These are phyloP conservation scores for Erpobdella octoculata DNA, from an alignment of 2,888 invertebrate genomes.

Conservation along the genomic window DNA sequence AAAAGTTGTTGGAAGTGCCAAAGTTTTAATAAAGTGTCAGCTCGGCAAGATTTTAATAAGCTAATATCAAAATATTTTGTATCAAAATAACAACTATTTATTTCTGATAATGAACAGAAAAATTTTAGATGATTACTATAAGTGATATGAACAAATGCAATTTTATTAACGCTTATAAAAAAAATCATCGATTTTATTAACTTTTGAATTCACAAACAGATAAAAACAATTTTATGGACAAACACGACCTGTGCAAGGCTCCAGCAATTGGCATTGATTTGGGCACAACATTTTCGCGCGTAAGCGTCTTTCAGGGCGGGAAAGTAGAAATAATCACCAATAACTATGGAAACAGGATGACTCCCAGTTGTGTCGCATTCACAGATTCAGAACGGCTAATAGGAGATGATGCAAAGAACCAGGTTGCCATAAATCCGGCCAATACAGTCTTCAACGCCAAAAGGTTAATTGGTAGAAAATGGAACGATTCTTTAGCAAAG, in stretches of 20 bases:
- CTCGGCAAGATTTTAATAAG: no score
- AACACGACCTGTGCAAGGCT: constrained; percentile 31
- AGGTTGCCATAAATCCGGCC: constrained; percentile 63
- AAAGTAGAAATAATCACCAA: constrained; percentile 55
- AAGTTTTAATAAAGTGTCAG: no score
- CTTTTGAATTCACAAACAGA: no score
- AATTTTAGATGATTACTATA: no score
- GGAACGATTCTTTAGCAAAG: constrained; percentile 69
- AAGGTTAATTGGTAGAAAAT: constrained; percentile 72
- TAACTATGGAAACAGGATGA: constrained; percentile 63
- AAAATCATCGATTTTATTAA: no score
- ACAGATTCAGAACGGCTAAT: constrained; percentile 54
- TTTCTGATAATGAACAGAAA: no score
- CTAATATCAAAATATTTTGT: no score
- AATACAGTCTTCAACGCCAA: constrained; percentile 61
- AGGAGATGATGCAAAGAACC: constrained; percentile 55
- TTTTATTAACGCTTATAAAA: no score
- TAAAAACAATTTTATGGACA: no score
- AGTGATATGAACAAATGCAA: no score
- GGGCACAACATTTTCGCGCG: constrained; percentile 55
- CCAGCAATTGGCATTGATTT: constrained; percentile 37
- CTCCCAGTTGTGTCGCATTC: constrained; percentile 68
- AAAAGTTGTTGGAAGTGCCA: no score
- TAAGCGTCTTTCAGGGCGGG: constrained; percentile 51
- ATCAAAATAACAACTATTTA: no score